Conservation (phyloP, 2,888 invertebrate species). For the Nasonovia ribisnigri region DNA sequence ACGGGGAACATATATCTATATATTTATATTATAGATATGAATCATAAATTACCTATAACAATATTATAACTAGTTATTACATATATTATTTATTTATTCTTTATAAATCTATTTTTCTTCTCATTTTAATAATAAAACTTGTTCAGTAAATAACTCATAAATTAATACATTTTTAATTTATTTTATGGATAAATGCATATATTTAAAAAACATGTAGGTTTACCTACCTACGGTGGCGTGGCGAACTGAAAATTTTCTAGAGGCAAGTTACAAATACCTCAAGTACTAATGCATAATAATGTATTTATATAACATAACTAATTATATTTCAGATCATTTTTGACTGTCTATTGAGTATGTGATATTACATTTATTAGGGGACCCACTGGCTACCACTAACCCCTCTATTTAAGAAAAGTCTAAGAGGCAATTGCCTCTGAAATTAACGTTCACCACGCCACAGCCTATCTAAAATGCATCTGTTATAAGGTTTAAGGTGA, state of each 20-base stretch:
- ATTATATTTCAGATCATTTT: no score
- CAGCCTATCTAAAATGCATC: no score
- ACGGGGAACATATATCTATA: background rate
- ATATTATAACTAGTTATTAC: background rate
- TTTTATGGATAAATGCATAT: background rate
- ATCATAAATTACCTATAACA: background rate
- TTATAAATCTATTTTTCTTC: background rate
- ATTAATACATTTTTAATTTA: background rate
- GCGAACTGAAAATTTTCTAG: no score
- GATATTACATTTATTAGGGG: no score
- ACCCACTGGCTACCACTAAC: no score
- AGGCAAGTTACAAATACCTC: no score
- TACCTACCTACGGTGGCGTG: background rate
- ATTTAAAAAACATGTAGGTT: background rate
- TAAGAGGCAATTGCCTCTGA: no score
- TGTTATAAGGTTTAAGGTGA: background rate
- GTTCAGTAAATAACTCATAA: background rate
- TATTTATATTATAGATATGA: background rate
- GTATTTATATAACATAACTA: no score
- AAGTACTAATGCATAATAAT: no score
- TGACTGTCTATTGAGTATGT: no score
- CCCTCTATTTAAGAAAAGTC: no score
- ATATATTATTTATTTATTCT: background rate
- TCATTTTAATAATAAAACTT: background rate
- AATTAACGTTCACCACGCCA: no score